phyloP scores from a whole-genome alignment of 2,797 vertebrate genomes.

The Tympanoctomys barrerae region DNA sequence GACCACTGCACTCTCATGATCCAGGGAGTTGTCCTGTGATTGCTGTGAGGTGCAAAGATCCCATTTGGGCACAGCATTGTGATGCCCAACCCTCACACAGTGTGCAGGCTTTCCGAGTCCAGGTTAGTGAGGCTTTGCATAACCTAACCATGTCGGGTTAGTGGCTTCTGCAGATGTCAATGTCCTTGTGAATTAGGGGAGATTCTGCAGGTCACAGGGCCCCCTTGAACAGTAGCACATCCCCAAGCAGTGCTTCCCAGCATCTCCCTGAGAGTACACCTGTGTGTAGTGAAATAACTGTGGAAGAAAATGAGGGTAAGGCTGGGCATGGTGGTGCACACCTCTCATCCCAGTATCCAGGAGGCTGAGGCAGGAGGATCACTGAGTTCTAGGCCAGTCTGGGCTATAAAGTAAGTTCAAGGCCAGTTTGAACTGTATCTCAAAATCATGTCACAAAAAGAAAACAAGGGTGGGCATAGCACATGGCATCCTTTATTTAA shows the following conservation, averaged over 20 bases:
- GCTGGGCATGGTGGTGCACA: neutral
- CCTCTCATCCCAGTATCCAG: neutral
- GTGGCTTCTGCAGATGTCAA: neutral
- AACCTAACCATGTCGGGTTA: neutral
- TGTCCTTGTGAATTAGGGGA: slow-evolving; percentile 35
- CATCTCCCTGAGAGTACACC: neutral
- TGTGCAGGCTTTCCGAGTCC: slow-evolving; percentile 8
- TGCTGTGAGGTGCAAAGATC: neutral
- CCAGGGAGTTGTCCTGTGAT: neutral
- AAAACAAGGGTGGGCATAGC: slow-evolving; percentile 71
- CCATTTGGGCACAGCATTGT: neutral
- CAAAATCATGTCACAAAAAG: neutral
- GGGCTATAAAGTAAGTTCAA: neutral
- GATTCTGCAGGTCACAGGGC: neutral
- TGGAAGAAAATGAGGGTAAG: slow-evolving; percentile 77
- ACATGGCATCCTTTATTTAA: neutral
- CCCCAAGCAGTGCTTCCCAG: neutral
- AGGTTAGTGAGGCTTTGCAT: slow-evolving; percentile 3
- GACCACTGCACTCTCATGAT: neutral
- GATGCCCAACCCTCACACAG: neutral
- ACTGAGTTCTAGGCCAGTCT: neutral
- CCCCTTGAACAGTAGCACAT: neutral
- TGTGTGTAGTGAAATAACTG: slow-evolving; percentile 76
- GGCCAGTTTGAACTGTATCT: neutral
- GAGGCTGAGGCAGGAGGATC: neutral